A percentile compares a stretch with the other conserved stretches of the same genome.
These are phyloP conservation scores for Chelonus formosanus DNA, from an alignment of 2,888 invertebrate species.

Conservation along the genomic window DNA sequence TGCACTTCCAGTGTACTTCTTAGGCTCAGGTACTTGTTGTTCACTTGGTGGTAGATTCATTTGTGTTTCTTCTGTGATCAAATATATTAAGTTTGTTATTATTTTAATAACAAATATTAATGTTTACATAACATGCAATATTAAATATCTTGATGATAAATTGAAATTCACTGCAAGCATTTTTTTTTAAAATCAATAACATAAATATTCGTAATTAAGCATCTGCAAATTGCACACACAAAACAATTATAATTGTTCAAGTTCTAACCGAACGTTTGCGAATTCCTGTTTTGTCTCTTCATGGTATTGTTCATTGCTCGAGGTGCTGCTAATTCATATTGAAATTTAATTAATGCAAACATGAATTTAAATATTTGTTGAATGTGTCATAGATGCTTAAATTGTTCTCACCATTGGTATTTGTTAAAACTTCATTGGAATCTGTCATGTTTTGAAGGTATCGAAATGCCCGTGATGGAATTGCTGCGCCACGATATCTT, in stretches of 20 bases:
- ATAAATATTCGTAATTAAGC: not conserved
- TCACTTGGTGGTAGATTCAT: constrained; percentile 72
- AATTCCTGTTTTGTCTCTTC: constrained; percentile 59
- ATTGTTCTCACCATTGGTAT: constrained; percentile 43
- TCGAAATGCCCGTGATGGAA: constrained; percentile 76
- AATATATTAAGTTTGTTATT: not conserved
- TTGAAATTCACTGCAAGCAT: too few relatives aligned
- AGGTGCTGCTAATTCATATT: constrained; percentile 42
- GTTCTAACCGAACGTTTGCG: constrained; percentile 57
- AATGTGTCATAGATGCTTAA: not conserved
- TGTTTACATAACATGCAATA: too few relatives aligned
- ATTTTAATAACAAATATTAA: not conserved
- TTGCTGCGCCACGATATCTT: constrained; percentile 71
- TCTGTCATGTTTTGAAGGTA: constrained; percentile 75
- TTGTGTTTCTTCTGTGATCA: constrained; percentile 45
- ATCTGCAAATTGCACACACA: not conserved
- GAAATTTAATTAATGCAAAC: not conserved
- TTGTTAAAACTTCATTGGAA: constrained; percentile 56
- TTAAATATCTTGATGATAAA: too few relatives aligned
- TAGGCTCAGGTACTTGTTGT: constrained; percentile 73
- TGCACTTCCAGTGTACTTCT: constrained; percentile 78
- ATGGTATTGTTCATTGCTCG: constrained; percentile 49
- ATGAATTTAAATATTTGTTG: not conserved
- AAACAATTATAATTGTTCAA: constrained; percentile 18
- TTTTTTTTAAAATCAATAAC: too few relatives aligned